Evolutionary conservation across 2,113 vertebrate genomes (phyloP).

Genomic region (Carassius carassius): DNA sequence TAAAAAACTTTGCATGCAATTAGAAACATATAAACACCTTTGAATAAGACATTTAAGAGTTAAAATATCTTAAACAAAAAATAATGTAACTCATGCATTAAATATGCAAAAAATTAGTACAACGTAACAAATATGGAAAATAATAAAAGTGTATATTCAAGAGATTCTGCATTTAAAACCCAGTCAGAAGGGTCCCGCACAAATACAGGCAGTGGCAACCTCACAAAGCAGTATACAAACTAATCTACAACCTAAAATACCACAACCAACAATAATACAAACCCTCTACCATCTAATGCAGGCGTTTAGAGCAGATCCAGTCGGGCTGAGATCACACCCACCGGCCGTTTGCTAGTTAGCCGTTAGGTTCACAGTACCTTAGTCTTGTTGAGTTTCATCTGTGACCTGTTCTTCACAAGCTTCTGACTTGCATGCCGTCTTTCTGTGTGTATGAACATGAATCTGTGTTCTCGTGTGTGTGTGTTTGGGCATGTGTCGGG

Average conservation of each 20-base stretch:
- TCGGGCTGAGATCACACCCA: background rate
- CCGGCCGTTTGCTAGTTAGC: background rate
- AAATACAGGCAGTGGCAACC: background rate
- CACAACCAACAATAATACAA: background rate
- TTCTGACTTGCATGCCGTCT: slow-evolving; percentile 62
- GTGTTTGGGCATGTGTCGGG: slow-evolving; percentile 7
- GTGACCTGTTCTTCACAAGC: slow-evolving; percentile 52
- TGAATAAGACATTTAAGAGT: background rate
- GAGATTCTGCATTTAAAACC: background rate
- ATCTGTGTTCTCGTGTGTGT: slow-evolving; percentile 26
- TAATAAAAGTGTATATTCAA: background rate
- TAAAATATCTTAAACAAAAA: background rate
- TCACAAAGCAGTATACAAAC: background rate
- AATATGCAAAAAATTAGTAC: background rate
- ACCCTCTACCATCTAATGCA: background rate
- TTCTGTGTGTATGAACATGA: slow-evolving; percentile 46
- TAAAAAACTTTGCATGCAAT: background rate
- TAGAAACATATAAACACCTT: background rate
- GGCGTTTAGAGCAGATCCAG: background rate
- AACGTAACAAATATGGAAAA: background rate
- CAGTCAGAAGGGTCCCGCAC: background rate
- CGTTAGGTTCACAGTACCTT: slow-evolving; percentile 64
- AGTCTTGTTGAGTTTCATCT: slow-evolving; percentile 75
- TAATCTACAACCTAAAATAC: background rate
- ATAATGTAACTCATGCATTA: background rate